Base-by-base conservation (phyloP, 2,113 vertebrate species). In the Oceanites oceanicus region DNA sequence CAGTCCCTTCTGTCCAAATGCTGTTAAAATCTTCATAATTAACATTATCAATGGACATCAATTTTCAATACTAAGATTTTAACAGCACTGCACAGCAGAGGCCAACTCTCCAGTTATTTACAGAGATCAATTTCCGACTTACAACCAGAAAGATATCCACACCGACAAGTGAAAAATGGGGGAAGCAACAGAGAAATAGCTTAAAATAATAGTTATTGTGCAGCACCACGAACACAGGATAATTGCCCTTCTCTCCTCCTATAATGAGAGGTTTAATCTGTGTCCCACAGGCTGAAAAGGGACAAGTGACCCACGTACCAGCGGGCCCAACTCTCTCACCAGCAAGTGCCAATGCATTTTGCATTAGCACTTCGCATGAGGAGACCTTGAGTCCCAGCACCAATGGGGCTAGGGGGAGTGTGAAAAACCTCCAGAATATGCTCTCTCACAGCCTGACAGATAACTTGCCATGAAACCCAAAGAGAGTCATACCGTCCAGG, bases 331-430 rank as follows among this genome's bases (percentile, higher is more conserved):
- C 27, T 94, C 61, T 81, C 86, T 84, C 6, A 0, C 53, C 47
- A 53, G 87, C 62, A 96, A 94, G 95, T 85, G 95, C 86, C 96
- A 97, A 96, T 95, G 95, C 92, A 95, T 95, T 97, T 95, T 97
- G 91, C 96, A 97, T 97, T 97, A 97, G 77, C 97, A 97, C 96
- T 91, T 97, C 2, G 4, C 53, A 55, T 2, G 0, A 86, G 62
- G 58, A 91, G 26, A 90, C 38, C 66, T 62, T 17, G 53, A 92
- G 67, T 53, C 89, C 77, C 89, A 62, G 77, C 2, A 4, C 91
- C 86, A 70, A 2, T 6, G 26, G 92, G 70, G 84, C 67, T 53
- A 6, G 4, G 13, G 30, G 77, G 73, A 59, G 94, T 88, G 95
- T 95, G 94, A 97, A 97, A 97, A 97, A 90, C 74, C 67, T 90